Evolutionary conservation across 1,140 invertebrate species (phyloP), one percentile per base, ranked within the genome.

Genomic region (Magallana gigas): DNA sequence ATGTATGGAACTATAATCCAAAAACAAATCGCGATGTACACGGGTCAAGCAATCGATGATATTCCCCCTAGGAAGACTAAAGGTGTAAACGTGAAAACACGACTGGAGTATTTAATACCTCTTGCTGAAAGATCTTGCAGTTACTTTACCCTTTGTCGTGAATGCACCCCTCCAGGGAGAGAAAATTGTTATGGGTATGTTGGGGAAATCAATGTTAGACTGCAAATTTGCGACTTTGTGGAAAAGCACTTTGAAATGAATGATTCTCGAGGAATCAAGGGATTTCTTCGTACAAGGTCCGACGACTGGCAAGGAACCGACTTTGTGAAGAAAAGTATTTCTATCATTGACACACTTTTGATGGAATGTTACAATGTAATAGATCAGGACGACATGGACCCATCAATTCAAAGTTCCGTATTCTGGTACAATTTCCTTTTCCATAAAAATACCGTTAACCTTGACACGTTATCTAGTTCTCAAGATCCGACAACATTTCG

Each of bases 1-100:
- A 90, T 90, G 90, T 90, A 89, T 88, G 90, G 90, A 12, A 90
- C 85, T 18, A 84, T 89, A 7, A 76, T 88, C 58, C 88, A 88
- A 62, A 87, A 84, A 71, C 58, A 64, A 85, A 68, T 90, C 60
- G 71, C 83, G 76, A 59, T 68, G 29, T 89, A 80, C 82, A 90
- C 90, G 11, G 87, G 87, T 7, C 76, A 60, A 12, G 18, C 84
- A 29, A 60, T 58, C 16, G 82, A 87, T 83, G 89, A 87, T 23
- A 62, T 85, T 57, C 62, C 80, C 14, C 84, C 64, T 4, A 58
- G 56, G n/a, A 48, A 36, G 23, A 18, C 81, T 29, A 57, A 82
- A 56, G 14, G 62, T 62, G 85, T 62, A 23, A 36, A 87, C 16
- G 85, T 87, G 23, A 29, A 84, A 62, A 57, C 85, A 18, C 71